A percentile compares a stretch with the other conserved stretches of the same genome.
These are phyloP conservation scores for Monarcha castaneiventris DNA, from an alignment of 2,113 vertebrate species.

Conservation along the genomic window DNA sequence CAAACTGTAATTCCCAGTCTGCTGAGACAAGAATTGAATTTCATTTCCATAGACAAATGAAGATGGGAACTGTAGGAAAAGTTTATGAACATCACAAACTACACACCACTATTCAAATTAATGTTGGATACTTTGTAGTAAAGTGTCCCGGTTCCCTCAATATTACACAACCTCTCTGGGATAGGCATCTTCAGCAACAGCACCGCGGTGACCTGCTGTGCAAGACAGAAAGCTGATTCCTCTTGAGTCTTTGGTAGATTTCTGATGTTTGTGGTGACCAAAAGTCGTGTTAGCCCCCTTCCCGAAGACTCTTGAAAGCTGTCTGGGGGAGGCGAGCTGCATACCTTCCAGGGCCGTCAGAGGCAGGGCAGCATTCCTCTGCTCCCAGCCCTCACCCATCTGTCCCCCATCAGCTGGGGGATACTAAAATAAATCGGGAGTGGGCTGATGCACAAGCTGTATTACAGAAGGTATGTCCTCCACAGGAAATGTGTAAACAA, in stretches of 20 bases:
- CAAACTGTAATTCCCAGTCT: neutral
- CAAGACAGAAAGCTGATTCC: neutral
- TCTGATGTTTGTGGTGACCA: neutral
- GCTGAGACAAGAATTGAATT: neutral
- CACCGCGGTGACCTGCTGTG: accelerated
- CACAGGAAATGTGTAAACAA: conserved; percentile 53
- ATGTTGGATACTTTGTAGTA: neutral
- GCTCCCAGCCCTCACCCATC: conserved; percentile 37
- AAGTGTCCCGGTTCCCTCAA: neutral
- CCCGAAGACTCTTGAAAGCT: neutral
- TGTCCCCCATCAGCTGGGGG: conserved; percentile 53
- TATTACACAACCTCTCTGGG: neutral
- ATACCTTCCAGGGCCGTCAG: neutral
- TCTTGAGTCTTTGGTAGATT: neutral
- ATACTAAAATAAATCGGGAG: conserved; percentile 51
- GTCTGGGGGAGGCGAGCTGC: neutral
- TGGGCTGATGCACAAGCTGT: conserved; percentile 17
- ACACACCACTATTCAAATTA: neutral
- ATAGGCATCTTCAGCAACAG: neutral
- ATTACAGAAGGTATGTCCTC: conserved; percentile 16
- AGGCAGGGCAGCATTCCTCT: conserved; percentile 62
- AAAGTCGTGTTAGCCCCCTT: neutral
- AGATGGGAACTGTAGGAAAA: neutral
- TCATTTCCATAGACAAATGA: neutral
- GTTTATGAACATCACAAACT: neutral